phyloP scores from a whole-genome alignment of 1,140 invertebrate species.

The Euborellia annulipes region DNA sequence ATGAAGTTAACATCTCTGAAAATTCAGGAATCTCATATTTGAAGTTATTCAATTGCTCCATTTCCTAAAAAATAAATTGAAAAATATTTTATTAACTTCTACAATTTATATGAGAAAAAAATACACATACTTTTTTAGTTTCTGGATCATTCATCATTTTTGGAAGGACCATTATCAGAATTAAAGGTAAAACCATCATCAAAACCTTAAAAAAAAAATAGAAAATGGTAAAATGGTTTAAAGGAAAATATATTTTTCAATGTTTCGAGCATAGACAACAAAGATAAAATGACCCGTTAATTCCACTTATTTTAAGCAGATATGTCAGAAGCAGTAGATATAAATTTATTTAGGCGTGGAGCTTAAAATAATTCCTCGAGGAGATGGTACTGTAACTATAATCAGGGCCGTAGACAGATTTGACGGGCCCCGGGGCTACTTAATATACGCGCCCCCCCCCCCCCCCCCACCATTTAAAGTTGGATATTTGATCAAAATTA shows the following conservation, averaged over 20 bases:
- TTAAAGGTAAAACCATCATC: conserved; percentile 88
- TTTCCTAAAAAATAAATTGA: conserved; percentile 37
- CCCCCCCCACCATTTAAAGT: too few relatives aligned
- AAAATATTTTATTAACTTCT: background rate
- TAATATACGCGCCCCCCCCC: too few relatives aligned
- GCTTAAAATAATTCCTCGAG: too few relatives aligned
- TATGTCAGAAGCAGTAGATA: too few relatives aligned
- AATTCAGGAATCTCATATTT: conserved; percentile 82
- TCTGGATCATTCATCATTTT: conserved; percentile 96
- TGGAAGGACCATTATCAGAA: conserved; percentile 83
- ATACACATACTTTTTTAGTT: conserved; percentile 53
- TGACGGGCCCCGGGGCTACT: too few relatives aligned
- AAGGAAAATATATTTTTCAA: conserved; percentile 84
- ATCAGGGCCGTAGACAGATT: too few relatives aligned
- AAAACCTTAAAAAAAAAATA: conserved; percentile 40
- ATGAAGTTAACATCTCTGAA: conserved; percentile 73
- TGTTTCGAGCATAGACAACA: too few relatives aligned
- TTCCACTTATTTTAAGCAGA: too few relatives aligned
- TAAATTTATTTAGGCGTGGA: too few relatives aligned
- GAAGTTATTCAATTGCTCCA: conserved; percentile 72
- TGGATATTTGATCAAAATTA: too few relatives aligned
- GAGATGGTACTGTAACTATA: too few relatives aligned
- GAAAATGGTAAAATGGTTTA: conserved; percentile 75
- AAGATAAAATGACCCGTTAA: too few relatives aligned
- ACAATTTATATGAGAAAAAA: background rate